Base-by-base conservation (phyloP, 2,888 invertebrate species). In the Autographa pulchrina region DNA sequence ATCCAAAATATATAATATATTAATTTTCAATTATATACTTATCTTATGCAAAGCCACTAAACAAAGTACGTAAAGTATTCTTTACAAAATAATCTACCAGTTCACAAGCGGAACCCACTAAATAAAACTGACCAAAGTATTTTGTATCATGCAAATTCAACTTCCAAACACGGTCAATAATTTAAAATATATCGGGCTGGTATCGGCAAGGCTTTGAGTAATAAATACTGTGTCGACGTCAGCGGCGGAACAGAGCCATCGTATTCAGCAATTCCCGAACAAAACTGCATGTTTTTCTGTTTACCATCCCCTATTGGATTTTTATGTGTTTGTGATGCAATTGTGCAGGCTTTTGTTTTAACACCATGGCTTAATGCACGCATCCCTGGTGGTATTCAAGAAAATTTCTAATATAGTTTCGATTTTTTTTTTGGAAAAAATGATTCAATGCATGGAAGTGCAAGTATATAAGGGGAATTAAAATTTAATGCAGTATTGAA, bases 191-290 rank as follows among this genome's bases (percentile, higher is more conserved):
- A 76, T 70, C 65, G 52, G 62, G 59, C 11, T 62, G 66, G 66
- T 74, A 72, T 77, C 71, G 70, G 54, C 62, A 64, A 38, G 63
- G 62, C 63, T 73, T 68, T 72, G 48, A 68, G 62, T 68, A 35
- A 80, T 80, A 80, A 82, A 81, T 82, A 82, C 70, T 75, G 52
- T 62, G 68, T 75, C 68, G 75, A 56, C 75, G 68, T 78, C 82
- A 78, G 68, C 63, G 73, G 68, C 58, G 80, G 61, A 65, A 80
- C 31, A 72, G 41, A 75, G 59, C 68, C 70, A 35, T 70, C 62
- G 79, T 65, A 74, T 80, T 78, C 75, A 62, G 65, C 79, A 67
- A 71, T 79, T 69, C 81, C 48, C 65, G 64, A 62, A 70, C 65
- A 65, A 78, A 78, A 78, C 74, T 74, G 67, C 63, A 61, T 68